Conservation (phyloP, 2,797 vertebrate species). For the Rhinophrynus dorsalis region DNA sequence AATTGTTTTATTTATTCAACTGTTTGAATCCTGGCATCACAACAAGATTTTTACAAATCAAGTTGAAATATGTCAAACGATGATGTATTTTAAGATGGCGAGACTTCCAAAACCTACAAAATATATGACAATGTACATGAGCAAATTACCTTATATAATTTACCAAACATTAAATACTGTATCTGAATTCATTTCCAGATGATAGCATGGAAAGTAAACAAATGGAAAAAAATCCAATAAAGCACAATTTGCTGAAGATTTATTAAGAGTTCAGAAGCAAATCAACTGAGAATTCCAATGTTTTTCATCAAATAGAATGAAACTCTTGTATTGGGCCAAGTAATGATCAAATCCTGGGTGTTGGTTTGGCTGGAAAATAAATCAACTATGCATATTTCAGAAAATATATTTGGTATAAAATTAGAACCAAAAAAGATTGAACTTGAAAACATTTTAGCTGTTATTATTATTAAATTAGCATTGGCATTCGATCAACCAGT, state of each 20-base stretch:
- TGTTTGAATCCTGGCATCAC: conserved; percentile 35
- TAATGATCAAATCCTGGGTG: conserved; percentile 22
- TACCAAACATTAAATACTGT: conserved; percentile 32
- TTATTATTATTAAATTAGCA: too few relatives aligned
- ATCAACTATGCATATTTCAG: conserved; percentile 2
- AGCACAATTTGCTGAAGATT: conserved; percentile 9
- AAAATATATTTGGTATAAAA: neutral
- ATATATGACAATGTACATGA: conserved; percentile 29
- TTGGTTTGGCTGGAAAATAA: conserved; percentile 25
- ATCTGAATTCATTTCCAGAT: conserved; percentile 19
- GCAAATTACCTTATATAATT: conserved; percentile 34
- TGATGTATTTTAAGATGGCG: conserved; percentile 39
- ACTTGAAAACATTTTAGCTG: too few relatives aligned
- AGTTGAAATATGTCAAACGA: conserved; percentile 31
- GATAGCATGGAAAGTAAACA: conserved; percentile 29
- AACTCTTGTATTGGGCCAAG: conserved; percentile 22
- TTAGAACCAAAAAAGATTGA: neutral
- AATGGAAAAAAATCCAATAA: conserved; percentile 21
- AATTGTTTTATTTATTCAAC: conserved; percentile 39
- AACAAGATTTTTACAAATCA: conserved; percentile 36
- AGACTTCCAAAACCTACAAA: conserved; percentile 21
- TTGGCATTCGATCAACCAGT: too few relatives aligned
- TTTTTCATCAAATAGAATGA: conserved; percentile 6
- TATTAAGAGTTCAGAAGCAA: conserved; percentile 12
- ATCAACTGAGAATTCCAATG: conserved; percentile 3